phyloP scores from a whole-genome alignment of 2,113 vertebrate genomes.

The Philantomba maxwellii region DNA sequence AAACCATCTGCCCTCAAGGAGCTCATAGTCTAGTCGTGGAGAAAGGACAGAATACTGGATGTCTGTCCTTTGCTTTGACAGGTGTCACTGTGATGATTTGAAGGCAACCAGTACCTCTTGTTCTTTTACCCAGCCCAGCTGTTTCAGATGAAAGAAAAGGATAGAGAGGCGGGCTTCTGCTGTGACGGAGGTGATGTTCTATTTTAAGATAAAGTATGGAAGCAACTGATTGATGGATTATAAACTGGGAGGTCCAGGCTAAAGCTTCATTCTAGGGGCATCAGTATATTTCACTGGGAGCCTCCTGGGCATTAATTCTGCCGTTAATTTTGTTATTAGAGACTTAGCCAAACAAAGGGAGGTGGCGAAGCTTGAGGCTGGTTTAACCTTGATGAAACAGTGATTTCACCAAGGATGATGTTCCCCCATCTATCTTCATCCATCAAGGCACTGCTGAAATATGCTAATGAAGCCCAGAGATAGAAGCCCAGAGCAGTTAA shows the following conservation, averaged over 20 bases:
- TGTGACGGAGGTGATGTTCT: neutral
- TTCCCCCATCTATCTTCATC: slow-evolving; percentile 92
- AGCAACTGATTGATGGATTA: slow-evolving; percentile 48
- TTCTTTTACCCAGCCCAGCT: neutral
- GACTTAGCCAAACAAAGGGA: slow-evolving; percentile 80
- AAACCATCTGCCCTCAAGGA: neutral
- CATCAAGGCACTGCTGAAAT: slow-evolving; percentile 84
- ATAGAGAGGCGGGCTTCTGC: neutral
- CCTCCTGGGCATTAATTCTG: slow-evolving; percentile 30
- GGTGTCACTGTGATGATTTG: neutral
- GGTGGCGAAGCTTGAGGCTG: slow-evolving; percentile 84
- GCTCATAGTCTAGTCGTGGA: neutral
- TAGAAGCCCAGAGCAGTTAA: slow-evolving; percentile 86
- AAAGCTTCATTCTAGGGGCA: slow-evolving; percentile 41
- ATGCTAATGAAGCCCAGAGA: slow-evolving; percentile 88
- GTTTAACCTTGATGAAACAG: slow-evolving; percentile 94
- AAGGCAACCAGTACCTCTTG: neutral
- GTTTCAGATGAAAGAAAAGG: neutral
- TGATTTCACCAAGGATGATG: slow-evolving; percentile 90
- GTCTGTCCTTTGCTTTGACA: neutral
- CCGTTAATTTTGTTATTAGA: slow-evolving; percentile 73
- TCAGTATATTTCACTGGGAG: slow-evolving; percentile 46
- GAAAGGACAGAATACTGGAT: too few relatives aligned
- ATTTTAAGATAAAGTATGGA: slow-evolving; percentile 38
- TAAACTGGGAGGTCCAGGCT: slow-evolving; percentile 50